Evolutionary conservation across 2,113 vertebrate genomes (phyloP).

Genomic region (Rhea americana): DNA sequence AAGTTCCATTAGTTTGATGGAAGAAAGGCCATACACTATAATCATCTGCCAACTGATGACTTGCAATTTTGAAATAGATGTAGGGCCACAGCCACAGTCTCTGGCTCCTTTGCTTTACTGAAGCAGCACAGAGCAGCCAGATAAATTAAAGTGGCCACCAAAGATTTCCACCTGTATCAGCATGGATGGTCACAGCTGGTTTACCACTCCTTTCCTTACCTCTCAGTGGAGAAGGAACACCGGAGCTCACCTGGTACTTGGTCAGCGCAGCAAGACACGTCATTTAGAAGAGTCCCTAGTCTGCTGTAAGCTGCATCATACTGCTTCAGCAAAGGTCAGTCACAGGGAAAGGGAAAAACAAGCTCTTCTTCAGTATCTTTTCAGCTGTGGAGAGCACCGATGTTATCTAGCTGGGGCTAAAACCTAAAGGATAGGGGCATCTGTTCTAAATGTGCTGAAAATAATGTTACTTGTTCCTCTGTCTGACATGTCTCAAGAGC

Average conservation of each 20-base stretch:
- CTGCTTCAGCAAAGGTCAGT: background rate
- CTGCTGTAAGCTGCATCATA: fast-evolving
- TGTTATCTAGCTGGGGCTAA: background rate
- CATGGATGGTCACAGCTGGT: background rate
- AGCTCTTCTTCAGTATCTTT: background rate
- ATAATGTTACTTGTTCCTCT: background rate
- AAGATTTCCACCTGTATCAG: background rate
- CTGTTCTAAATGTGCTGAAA: background rate
- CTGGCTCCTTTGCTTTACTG: background rate
- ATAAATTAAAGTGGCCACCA: background rate
- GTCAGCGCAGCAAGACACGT: background rate
- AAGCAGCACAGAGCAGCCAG: background rate
- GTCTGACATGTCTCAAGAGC: fast-evolving
- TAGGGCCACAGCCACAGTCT: background rate
- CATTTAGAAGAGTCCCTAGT: background rate
- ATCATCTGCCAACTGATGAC: background rate
- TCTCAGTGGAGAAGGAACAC: background rate
- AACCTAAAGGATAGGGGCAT: background rate
- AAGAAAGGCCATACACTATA: background rate
- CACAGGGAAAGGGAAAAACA: background rate
- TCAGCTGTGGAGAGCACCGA: background rate
- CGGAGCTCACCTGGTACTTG: background rate
- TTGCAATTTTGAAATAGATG: background rate
- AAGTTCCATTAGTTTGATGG: background rate
- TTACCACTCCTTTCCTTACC: background rate